These are phyloP conservation scores for Dicranocentrus wangi DNA, from an alignment of 2,888 invertebrate species.

Conservation along the genomic window DNA sequence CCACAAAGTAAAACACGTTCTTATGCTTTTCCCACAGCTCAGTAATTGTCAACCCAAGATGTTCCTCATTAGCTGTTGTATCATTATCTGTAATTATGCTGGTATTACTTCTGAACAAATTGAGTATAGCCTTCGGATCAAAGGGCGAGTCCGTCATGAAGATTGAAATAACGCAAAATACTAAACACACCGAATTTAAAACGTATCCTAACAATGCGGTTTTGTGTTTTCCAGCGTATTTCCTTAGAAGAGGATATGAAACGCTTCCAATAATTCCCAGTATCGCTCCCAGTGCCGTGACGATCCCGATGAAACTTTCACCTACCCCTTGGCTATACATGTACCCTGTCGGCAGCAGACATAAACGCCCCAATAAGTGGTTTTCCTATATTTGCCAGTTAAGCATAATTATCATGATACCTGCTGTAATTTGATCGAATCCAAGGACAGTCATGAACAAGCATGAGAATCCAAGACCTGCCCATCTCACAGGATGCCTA, in stretches of 20 bases:
- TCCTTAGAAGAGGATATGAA: conserved; percentile 75
- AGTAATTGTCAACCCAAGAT: conserved; percentile 24
- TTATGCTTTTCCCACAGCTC: conserved; percentile 67
- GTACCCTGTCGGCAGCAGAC: conserved; percentile 75
- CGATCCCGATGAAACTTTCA: conserved; percentile 75
- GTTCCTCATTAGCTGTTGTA: background rate
- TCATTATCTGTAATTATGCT: too few relatives aligned
- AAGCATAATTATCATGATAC: too few relatives aligned
- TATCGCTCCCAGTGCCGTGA: conserved; percentile 75
- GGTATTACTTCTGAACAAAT: too few relatives aligned
- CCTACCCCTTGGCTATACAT: conserved; percentile 75
- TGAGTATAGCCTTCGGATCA: conserved; percentile 72
- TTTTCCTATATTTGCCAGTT: too few relatives aligned
- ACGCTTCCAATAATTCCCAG: conserved; percentile 76
- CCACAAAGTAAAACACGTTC: conserved; percentile 73
- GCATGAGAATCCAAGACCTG: conserved; percentile 76
- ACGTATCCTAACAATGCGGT: conserved; percentile 72
- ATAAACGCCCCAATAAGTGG: conserved; percentile 16
- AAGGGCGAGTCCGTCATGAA: conserved; percentile 77
- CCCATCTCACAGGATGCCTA: conserved; percentile 75
- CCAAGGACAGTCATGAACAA: conserved; percentile 77
- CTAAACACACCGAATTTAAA: conserved; percentile 73
- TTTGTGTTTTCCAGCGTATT: conserved; percentile 69
- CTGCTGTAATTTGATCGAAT: conserved; percentile 77
- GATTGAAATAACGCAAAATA: conserved; percentile 75